Base-by-base conservation (phyloP, 2,113 vertebrate species). In the Perca fluviatilis region DNA sequence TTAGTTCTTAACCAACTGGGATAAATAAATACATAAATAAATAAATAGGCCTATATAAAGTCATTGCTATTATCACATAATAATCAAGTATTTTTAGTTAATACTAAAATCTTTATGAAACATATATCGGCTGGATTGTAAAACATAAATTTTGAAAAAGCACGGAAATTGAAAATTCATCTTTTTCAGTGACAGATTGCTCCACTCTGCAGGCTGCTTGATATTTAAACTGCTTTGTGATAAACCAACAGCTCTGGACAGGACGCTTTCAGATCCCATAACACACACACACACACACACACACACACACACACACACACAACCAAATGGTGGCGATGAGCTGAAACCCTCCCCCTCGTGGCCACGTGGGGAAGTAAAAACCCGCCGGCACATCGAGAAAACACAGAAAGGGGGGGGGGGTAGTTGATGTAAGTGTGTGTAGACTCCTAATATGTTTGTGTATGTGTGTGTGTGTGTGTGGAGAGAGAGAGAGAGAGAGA, bases 261-360 rank as follows among this genome's bases (percentile, higher is more conserved):
- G 25, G 54, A 79, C 23, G 18, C 77, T 73, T 74, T 64, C n/a
- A 63, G 36, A 71, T 53, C 58, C 46, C 21, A 36, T 43, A n/a
- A 54, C 73, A 46, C 12, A 2, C 61, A 23, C 62, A 43, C 54
- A 63, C 69, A 21, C 19, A 61, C 77, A 25, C 71, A 25, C 68
- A 46, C 12, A 25, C 46, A 64, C 51, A 21, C 53, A 53, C 46
- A 1, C 6, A 16, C 14, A 12, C 64, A 47, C 53, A 6, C 47
- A 68, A 15, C 3, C 5, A n/a, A 33, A 51, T 5, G 19, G 12
- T 46, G 27, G 46, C 19, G 25, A 46, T 46, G 73, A 75, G 74
- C 72, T 80, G 54, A 86, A 88, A 85, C 74, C 21, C 86, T 82
- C 84, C 91, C 80, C 64, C 90, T 25, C 62, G 93, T 89, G 93